Evolutionary conservation across 2,113 vertebrate species (phyloP).

Genomic region (Microcebus murinus): DNA sequence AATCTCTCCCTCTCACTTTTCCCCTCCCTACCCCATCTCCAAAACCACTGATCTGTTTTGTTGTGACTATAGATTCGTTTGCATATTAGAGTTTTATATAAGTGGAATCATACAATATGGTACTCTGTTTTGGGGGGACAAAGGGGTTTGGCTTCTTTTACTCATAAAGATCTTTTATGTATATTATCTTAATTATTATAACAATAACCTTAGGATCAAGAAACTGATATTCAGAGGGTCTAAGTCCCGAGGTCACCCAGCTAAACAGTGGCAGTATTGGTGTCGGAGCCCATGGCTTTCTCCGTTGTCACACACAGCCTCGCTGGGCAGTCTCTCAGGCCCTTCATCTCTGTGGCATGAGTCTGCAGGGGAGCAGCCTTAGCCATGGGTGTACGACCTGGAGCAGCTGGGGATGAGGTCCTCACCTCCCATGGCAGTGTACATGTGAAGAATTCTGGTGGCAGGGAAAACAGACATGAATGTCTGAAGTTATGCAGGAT

Average conservation of each 20-base stretch:
- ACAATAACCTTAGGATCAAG: not conserved
- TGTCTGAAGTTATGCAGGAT: not conserved
- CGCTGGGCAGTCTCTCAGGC: not conserved
- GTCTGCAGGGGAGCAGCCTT: not conserved
- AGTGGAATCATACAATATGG: not conserved
- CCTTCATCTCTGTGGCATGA: rapidly evolving
- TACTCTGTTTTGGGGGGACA: not conserved
- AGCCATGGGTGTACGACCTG: not conserved
- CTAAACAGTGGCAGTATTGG: not conserved
- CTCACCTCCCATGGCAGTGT: too few relatives aligned
- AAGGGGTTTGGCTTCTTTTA: not conserved
- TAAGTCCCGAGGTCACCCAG: not conserved
- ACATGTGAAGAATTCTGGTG: not conserved
- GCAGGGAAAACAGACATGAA: not conserved
- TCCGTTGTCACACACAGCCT: not conserved
- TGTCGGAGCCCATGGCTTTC: not conserved
- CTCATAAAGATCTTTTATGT: not conserved
- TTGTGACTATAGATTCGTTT: not conserved
- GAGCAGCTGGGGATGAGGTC: not conserved
- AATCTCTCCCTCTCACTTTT: too few relatives aligned
- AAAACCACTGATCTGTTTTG: not conserved
- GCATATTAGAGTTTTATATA: slow-evolving; percentile 9
- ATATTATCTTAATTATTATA: not conserved
- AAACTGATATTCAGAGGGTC: not conserved
- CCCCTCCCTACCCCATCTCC: not conserved